A percentile compares a stretch with the other conserved stretches of the same genome.
Evolutionary conservation across 2,888 invertebrate species (phyloP).

Genomic region (Hoplodrina blanda): DNA sequence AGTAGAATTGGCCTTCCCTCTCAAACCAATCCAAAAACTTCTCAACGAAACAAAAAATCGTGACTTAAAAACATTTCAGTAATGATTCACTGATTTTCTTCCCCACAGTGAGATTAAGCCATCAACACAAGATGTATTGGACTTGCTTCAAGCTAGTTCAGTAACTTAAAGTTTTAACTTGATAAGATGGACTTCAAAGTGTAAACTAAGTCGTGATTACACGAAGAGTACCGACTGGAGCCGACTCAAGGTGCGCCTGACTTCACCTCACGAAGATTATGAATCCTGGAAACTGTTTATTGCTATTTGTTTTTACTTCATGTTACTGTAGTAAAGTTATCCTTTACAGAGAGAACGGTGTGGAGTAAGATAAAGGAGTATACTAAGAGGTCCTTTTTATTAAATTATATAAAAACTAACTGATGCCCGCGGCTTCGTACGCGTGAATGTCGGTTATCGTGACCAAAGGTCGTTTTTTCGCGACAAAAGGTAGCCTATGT

Average conservation of each 20-base stretch:
- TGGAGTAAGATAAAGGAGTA: no score
- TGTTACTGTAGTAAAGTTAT: background rate
- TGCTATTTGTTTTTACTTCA: slow-evolving; percentile 8
- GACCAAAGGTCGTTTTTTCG: no score
- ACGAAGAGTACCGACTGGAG: slow-evolving; percentile 28
- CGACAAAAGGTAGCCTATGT: no score
- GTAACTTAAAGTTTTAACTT: slow-evolving; percentile 54
- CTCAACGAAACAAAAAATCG: slow-evolving; percentile 4
- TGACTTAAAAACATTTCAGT: slow-evolving; percentile 34
- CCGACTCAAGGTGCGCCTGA: slow-evolving; percentile 32
- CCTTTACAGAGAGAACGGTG: no score
- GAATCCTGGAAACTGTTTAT: slow-evolving; percentile 43
- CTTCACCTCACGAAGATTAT: slow-evolving; percentile 45
- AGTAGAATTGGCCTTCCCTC: no score
- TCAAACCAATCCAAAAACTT: background rate
- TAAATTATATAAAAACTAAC: no score
- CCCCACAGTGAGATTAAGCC: slow-evolving; percentile 49
- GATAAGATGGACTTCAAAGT: slow-evolving; percentile 56
- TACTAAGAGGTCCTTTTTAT: no score
- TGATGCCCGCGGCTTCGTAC: no score
- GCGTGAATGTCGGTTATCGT: no score
- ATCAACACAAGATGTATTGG: slow-evolving; percentile 58
- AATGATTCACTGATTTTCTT: slow-evolving; percentile 48
- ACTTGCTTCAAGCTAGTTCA: slow-evolving; percentile 47
- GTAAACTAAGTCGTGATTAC: slow-evolving; percentile 56